These are phyloP conservation scores for Pseudococcus jackbeardsleyi DNA, from an alignment of 2,888 invertebrate genomes.

Conservation along the genomic window DNA sequence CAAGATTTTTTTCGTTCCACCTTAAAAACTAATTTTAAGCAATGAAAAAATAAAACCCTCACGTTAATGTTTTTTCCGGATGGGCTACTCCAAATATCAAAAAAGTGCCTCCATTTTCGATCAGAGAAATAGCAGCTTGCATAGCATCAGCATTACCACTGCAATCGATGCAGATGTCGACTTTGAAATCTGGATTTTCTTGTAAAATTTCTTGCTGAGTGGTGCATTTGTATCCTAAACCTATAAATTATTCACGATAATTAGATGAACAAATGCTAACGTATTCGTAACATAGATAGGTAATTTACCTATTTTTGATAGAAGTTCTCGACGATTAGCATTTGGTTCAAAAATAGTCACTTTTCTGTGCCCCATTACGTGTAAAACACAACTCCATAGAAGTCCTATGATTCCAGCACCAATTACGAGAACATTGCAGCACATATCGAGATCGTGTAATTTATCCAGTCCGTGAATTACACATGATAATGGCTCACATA, in stretches of 20 bases:
- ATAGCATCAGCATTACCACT: slow-evolving; percentile 81
- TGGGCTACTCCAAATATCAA: slow-evolving; percentile 78
- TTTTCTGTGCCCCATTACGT: slow-evolving; percentile 78
- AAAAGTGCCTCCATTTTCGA: slow-evolving; percentile 77
- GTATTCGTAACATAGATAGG: too few relatives aligned
- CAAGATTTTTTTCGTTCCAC: not conserved
- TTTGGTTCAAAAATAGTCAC: slow-evolving; percentile 81
- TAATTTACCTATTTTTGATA: slow-evolving; percentile 57
- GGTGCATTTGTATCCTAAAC: slow-evolving; percentile 65
- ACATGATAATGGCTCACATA: slow-evolving; percentile 80
- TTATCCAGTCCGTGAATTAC: slow-evolving; percentile 79
- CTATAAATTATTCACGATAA: not conserved
- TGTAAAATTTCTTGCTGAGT: slow-evolving; percentile 70
- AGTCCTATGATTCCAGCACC: slow-evolving; percentile 82
- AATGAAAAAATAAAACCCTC: not conserved
- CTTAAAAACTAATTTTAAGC: not conserved
- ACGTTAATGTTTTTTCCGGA: slow-evolving; percentile 46
- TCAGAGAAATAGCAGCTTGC: slow-evolving; percentile 75
- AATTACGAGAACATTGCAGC: slow-evolving; percentile 75
- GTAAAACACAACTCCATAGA: slow-evolving; percentile 77
- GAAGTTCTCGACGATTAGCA: slow-evolving; percentile 69
- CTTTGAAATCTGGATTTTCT: slow-evolving; percentile 71
- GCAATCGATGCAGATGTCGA: slow-evolving; percentile 80
- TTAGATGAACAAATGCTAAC: too few relatives aligned
- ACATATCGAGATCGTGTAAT: slow-evolving; percentile 75